phyloP scores from a whole-genome alignment of 2,888 invertebrate genomes.

The Melikaiella ostensackeni region DNA sequence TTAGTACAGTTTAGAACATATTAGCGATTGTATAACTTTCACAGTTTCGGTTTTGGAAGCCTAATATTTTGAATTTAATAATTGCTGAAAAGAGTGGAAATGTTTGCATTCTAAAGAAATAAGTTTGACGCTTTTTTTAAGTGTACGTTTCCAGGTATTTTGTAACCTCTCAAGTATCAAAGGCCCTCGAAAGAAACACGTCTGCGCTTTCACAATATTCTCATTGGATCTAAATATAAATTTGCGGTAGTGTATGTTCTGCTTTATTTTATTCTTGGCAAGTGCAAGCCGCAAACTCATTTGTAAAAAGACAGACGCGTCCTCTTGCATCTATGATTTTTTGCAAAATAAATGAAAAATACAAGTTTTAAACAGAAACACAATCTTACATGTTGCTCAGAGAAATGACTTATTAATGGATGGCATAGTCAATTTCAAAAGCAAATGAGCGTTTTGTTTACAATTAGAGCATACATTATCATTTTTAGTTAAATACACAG shows the following conservation, averaged over 20 bases:
- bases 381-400: neutral
- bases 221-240: conserved; percentile 1
- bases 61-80: neutral
- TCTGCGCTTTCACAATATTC: neutral
- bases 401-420: no score
- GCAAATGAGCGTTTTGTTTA: no score
- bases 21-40: no score
- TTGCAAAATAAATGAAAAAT: neutral
- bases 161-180: neutral
- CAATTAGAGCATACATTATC: no score
- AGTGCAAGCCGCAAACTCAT: neutral
- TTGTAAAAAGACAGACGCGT: neutral
- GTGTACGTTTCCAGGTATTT: neutral
- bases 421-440: no score
- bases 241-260: neutral
- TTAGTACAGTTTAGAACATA: no score
- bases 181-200: neutral
- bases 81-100: neutral
- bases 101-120: neutral
- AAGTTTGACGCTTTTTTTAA: neutral
- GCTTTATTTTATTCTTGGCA: conserved; percentile 1
- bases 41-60: neutral
- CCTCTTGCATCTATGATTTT: neutral
- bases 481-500: no score
- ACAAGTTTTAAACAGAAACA: neutral